Conservation (phyloP, 2,888 invertebrate genomes). For the Liodrosophila aerea region DNA sequence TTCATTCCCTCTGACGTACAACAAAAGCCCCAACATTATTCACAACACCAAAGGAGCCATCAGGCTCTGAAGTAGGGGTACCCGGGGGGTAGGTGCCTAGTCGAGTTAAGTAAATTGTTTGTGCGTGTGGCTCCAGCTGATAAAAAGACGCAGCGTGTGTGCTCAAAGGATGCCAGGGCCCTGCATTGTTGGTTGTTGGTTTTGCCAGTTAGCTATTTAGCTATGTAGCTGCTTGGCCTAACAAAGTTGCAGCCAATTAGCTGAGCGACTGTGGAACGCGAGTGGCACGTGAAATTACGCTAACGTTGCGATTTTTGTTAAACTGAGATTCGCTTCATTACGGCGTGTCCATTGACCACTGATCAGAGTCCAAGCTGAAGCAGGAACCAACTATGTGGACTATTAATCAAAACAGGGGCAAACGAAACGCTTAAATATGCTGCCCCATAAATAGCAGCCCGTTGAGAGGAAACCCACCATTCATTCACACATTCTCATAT, state of each 20-base stretch:
- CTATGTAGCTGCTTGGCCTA: conserved; percentile 9
- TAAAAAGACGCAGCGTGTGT: conserved; percentile 43
- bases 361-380: conserved; percentile 23
- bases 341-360: conserved; percentile 13
- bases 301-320: conserved; percentile 33
- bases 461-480: conserved; percentile 8
- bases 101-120: conserved; percentile 36
- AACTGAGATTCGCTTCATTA: conserved; percentile 59
- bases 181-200: background rate
- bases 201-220: conserved; percentile 1
- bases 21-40: conserved; percentile 64
- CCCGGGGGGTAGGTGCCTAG: conserved; percentile 6
- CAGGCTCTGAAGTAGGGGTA: conserved; percentile 1
- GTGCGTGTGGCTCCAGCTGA: conserved; percentile 58
- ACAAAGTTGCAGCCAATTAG: conserved; percentile 63
- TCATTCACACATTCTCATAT: conserved; percentile 31
- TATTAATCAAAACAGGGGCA: conserved; percentile 65
- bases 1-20: conserved; percentile 49
- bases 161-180: conserved; percentile 22
- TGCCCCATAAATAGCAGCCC: conserved; percentile 39
- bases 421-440: conserved; percentile 55
- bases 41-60: conserved; percentile 33
- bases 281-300: conserved; percentile 58
- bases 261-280: conserved; percentile 39
- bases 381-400: conserved; percentile 12